These are phyloP conservation scores for Epizoanthus stellaris DNA, from an alignment of 92 coral and sea anemone genomes.

Conservation along the genomic window DNA sequence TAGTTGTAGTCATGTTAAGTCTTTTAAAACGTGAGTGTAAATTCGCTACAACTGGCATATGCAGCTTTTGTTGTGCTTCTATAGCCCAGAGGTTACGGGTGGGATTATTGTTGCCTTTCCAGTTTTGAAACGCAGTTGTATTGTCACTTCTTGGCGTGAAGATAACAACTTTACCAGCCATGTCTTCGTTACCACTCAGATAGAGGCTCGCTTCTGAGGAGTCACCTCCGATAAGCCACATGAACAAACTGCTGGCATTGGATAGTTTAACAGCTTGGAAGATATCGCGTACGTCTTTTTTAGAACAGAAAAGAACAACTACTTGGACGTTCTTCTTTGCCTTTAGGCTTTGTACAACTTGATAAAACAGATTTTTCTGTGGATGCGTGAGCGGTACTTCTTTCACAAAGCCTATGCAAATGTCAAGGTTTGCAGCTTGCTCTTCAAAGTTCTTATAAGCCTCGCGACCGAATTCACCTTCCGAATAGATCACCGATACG, in stretches of 20 bases:
- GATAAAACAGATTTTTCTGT: conserved; percentile 18
- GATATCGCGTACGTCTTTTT: conserved; percentile 50
- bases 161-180: conserved; percentile 50
- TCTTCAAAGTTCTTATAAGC: conserved; percentile 52
- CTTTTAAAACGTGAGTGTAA: neutral
- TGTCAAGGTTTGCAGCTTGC: conserved; percentile 52
- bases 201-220: conserved; percentile 60
- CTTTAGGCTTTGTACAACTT: conserved; percentile 29
- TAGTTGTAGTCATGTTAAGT: neutral
- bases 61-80: conserved; percentile 15
- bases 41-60: conserved; percentile 7
- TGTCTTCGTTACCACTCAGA: conserved; percentile 52
- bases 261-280: conserved; percentile 43
- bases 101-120: conserved; percentile 40
- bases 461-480: conserved; percentile 68
- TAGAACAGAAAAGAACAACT: conserved; percentile 64
- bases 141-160: conserved; percentile 52
- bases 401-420: conserved; percentile 45
- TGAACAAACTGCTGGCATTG: conserved; percentile 37
- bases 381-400: conserved; percentile 47
- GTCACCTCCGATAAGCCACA: conserved; percentile 71
- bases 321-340: conserved; percentile 48
- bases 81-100: conserved; percentile 59
- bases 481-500: conserved; percentile 72
- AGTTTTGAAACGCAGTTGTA: conserved; percentile 30